phyloP scores from a whole-genome alignment of 2,888 invertebrate genomes.

The Pterostichus niger region DNA sequence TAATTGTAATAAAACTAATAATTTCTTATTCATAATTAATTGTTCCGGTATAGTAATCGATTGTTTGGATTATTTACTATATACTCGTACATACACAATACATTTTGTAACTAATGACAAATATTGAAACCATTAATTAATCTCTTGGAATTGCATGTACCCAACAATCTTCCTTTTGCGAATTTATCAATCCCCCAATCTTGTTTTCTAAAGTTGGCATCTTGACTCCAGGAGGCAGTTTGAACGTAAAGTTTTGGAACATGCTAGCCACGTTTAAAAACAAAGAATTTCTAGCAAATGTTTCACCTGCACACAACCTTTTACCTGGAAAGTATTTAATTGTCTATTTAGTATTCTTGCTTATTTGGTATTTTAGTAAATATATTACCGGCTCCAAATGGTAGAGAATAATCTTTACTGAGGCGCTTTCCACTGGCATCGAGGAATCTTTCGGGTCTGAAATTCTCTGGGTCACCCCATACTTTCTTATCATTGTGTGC shows the following conservation, averaged over 20 bases:
- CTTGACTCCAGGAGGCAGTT: constrained; percentile 78
- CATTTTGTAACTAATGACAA: no score
- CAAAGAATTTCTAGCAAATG: constrained; percentile 82
- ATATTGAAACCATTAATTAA: constrained; percentile 54
- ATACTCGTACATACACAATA: no score
- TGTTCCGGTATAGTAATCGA: no score
- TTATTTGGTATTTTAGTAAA: not conserved
- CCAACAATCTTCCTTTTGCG: constrained; percentile 80
- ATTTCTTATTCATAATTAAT: no score
- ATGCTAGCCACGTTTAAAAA: constrained; percentile 81
- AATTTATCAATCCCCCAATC: constrained; percentile 79
- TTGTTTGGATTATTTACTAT: no score
- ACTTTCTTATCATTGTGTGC: constrained; percentile 72
- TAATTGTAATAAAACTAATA: not conserved
- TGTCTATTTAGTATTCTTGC: not conserved
- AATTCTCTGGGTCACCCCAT: constrained; percentile 75
- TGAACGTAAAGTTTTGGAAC: constrained; percentile 82
- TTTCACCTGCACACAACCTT: constrained; percentile 85
- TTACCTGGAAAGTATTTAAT: constrained; percentile 77
- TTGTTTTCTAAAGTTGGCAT: constrained; percentile 76
- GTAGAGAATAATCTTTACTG: constrained; percentile 80
- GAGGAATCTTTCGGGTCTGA: constrained; percentile 79
- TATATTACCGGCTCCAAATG: constrained; percentile 82
- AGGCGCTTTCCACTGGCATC: constrained; percentile 78
- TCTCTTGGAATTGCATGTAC: constrained; percentile 77